Evolutionary conservation across 2,797 vertebrate species (phyloP).

Genomic region (Gymnocypris eckloni): DNA sequence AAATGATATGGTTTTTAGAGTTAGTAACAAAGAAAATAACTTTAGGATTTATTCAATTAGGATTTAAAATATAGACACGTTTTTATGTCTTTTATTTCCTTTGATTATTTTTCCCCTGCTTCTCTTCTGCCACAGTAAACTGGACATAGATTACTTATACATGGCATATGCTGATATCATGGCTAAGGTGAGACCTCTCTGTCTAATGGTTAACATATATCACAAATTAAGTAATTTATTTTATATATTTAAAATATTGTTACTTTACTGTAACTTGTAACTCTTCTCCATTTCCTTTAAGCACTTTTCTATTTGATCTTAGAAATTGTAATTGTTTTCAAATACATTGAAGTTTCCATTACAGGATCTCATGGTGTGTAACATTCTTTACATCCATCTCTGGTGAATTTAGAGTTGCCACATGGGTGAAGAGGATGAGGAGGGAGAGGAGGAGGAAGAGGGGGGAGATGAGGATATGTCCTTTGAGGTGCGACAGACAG

Average conservation of each 20-base stretch:
- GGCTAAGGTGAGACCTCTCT: constrained; percentile 86
- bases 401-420: constrained; percentile 86
- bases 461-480: constrained; percentile 84
- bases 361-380: background rate
- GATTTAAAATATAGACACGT: background rate
- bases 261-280: background rate
- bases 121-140: constrained; percentile 79
- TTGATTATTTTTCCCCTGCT: background rate
- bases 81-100: background rate
- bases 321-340: background rate
- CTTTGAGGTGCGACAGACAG: constrained; percentile 90
- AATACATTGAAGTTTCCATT: background rate
- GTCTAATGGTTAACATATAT: background rate
- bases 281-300: background rate
- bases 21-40: background rate
- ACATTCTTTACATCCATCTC: constrained; percentile 1
- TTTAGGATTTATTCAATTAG: background rate
- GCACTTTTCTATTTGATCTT: background rate
- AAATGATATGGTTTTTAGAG: background rate
- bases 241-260: background rate
- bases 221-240: background rate
- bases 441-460: constrained; percentile 77
- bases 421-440: constrained; percentile 86
- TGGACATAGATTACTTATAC: constrained; percentile 92
- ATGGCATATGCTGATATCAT: constrained; percentile 97